Percentiles rank a stretch among this genome's conserved stretches.
Evolutionary conservation across 37 sponge, comb jelly and placozoan species (phyloP).

Genomic region (Chondrosia reniformis): DNA sequence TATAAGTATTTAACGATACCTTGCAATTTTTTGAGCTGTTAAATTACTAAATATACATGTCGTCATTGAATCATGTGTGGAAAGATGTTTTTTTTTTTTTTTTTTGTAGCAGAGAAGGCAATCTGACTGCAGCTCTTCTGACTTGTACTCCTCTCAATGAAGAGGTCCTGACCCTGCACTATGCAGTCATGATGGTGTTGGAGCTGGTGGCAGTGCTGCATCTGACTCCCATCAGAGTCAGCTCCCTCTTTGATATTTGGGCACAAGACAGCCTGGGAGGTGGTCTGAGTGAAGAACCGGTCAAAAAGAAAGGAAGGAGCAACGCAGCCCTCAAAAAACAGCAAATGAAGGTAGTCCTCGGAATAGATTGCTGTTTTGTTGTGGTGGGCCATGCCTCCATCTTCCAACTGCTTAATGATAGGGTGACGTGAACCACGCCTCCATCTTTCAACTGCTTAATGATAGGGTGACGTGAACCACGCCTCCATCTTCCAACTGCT

Average conservation of each 20-base stretch:
- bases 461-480: too few species aligned
- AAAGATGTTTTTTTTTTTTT: too few species aligned
- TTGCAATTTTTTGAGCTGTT: too few species aligned
- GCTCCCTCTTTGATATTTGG: constrained; percentile 11
- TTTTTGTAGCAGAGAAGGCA: too few species aligned
- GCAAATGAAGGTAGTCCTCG: constrained; percentile 16
- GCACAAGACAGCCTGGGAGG: constrained; percentile 9
- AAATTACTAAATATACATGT: too few species aligned
- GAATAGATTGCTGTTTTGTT: background rate
- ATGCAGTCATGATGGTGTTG: background rate
- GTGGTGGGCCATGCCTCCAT: background rate
- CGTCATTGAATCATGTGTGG: too few species aligned
- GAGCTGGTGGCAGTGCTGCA: background rate
- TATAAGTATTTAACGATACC: too few species aligned
- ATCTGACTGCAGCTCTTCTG: too few species aligned
- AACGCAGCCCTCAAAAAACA: background rate
- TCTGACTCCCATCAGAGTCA: background rate
- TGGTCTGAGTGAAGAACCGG: background rate
- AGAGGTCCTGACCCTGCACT: background rate
- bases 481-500: too few species aligned
- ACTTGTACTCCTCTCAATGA: background rate
- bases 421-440: too few species aligned
- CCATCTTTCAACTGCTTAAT: too few species aligned
- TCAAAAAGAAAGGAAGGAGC: constrained; percentile 5
- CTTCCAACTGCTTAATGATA: too few species aligned